Evolutionary conservation across 2,113 vertebrate genomes (phyloP).

Genomic region (Sylvietta virens): DNA sequence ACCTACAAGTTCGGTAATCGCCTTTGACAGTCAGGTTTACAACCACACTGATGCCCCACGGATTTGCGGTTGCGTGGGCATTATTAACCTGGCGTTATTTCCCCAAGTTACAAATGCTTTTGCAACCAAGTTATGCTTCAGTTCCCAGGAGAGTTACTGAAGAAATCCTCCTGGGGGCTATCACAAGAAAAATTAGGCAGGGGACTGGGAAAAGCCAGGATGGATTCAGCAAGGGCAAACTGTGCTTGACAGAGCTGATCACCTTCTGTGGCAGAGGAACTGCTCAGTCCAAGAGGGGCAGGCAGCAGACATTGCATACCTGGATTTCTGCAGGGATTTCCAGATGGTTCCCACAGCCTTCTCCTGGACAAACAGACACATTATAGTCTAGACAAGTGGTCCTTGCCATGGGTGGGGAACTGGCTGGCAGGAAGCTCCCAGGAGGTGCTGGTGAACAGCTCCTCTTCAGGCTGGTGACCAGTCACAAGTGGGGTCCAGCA

Average conservation of each 20-base stretch:
- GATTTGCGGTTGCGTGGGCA: accelerated
- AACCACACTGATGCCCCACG: neutral
- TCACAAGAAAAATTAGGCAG: neutral
- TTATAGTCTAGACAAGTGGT: too few species aligned
- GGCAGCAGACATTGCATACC: accelerated
- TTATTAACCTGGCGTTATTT: neutral
- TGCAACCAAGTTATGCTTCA: neutral
- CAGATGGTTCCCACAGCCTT: neutral
- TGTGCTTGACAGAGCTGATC: accelerated
- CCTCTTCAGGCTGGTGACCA: neutral
- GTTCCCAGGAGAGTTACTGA: neutral
- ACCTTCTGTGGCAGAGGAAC: neutral
- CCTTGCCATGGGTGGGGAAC: neutral
- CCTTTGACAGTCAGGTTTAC: neutral
- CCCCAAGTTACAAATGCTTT: neutral
- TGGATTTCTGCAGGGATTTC: neutral
- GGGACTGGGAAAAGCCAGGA: neutral
- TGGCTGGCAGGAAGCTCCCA: neutral
- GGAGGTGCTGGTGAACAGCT: neutral
- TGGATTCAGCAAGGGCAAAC: neutral
- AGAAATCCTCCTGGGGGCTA: neutral
- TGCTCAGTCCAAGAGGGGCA: accelerated
- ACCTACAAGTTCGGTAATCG: neutral
- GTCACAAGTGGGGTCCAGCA: neutral
- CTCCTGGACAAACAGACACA: neutral